Percentiles rank a stretch among this genome's conserved stretches.
Conservation (phyloP, 2,113 vertebrate species). For the Siphamia tubifer region DNA sequence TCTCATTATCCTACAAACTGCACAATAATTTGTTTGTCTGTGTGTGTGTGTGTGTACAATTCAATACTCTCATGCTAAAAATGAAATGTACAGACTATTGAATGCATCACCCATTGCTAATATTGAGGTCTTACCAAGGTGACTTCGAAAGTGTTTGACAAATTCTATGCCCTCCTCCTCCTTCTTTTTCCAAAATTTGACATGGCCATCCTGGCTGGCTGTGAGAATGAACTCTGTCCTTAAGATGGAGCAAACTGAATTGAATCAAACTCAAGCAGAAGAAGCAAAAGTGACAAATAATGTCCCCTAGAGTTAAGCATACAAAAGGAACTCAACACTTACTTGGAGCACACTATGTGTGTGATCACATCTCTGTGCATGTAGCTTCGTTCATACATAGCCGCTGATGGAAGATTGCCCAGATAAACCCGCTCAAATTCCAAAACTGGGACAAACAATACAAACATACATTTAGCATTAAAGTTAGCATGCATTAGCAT, state of each 20-base stretch:
- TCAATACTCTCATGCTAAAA: not conserved
- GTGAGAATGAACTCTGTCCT: slow-evolving; percentile 98
- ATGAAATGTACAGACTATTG: too few species aligned
- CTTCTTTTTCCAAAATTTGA: slow-evolving; percentile 99
- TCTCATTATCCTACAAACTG: not conserved
- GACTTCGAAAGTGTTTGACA: slow-evolving; percentile 97
- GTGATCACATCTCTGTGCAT: slow-evolving; percentile 98
- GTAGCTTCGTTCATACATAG: slow-evolving; percentile 97
- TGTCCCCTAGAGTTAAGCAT: too few species aligned
- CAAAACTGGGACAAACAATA: slow-evolving; percentile 79
- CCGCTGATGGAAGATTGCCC: slow-evolving; percentile 92
- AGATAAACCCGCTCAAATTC: slow-evolving; percentile 93
- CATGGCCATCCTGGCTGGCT: slow-evolving; percentile 96
- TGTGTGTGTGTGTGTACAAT: not conserved
- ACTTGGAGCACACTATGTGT: slow-evolving; percentile 93
- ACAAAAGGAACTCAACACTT: slow-evolving; percentile 60
- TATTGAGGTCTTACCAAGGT: slow-evolving; percentile 87
- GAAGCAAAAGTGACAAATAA: not conserved
- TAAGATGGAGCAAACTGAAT: too few species aligned
- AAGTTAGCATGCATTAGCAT: slow-evolving; percentile 16
- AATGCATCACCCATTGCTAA: too few species aligned
- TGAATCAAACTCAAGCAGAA: too few species aligned
- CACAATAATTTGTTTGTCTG: too few species aligned
- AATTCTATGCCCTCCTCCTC: slow-evolving; percentile 96
- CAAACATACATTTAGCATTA: not conserved